A percentile compares a stretch with the other conserved stretches of the same genome.
Evolutionary conservation across 2,113 vertebrate species (phyloP).

Genomic region (Urocitellus parryii): DNA sequence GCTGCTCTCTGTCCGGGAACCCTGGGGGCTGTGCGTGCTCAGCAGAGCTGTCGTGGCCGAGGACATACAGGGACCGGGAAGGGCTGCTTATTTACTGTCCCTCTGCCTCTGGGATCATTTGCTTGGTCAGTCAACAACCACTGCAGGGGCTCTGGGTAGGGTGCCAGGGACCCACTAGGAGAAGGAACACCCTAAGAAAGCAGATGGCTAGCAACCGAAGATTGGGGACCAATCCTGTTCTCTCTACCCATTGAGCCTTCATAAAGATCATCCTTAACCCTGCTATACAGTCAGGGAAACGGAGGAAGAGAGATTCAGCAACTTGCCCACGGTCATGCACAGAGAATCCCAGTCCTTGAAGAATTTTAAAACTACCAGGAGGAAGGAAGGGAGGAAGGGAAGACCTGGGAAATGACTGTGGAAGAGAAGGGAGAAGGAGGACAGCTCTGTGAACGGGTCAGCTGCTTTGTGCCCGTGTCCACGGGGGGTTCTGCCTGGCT

Average conservation of each 20-base stretch:
- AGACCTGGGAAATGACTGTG: background rate
- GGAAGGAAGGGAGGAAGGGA: background rate
- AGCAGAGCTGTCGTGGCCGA: slow-evolving; percentile 40
- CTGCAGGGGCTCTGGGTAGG: background rate
- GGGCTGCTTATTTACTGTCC: background rate
- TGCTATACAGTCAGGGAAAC: background rate
- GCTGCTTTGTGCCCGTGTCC: background rate
- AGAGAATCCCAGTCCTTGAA: background rate
- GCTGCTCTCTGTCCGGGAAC: slow-evolving; percentile 5
- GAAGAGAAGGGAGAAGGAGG: no score
- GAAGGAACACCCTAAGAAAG: background rate
- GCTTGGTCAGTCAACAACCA: background rate
- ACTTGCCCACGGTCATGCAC: background rate
- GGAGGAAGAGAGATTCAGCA: background rate
- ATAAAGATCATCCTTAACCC: background rate
- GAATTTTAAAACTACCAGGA: slow-evolving; percentile 1
- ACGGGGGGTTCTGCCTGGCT: background rate
- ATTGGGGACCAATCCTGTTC: background rate
- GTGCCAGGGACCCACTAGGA: background rate
- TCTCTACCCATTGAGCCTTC: background rate
- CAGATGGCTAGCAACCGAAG: background rate
- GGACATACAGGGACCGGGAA: background rate
- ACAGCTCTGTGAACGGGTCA: background rate
- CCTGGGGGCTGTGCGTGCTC: slow-evolving; percentile 28
- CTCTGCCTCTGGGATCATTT: background rate